These are phyloP conservation scores for Momotus momota DNA, from an alignment of 2,797 vertebrate genomes.

Conservation along the genomic window DNA sequence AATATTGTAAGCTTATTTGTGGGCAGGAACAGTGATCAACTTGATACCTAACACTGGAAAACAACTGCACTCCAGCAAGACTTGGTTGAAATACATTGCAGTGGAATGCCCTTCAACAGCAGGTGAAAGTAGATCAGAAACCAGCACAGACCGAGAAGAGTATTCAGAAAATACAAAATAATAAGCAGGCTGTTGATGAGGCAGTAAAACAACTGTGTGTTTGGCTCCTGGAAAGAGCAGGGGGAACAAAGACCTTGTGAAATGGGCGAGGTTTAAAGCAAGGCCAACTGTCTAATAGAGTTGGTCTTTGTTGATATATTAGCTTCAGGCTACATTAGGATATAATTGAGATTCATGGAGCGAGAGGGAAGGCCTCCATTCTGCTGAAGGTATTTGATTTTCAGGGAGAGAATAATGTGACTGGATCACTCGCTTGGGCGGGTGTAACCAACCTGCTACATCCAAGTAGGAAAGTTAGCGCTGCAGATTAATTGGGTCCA, in stretches of 20 bases:
- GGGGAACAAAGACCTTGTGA: neutral
- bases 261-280: neutral
- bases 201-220: neutral
- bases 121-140: neutral
- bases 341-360: conserved; percentile 33
- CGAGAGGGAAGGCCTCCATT: neutral
- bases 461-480: neutral
- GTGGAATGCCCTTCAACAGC: neutral
- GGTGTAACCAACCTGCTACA: neutral
- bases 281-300: neutral
- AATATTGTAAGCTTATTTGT: neutral
- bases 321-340: neutral
- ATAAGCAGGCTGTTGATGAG: neutral
- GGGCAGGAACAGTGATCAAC: neutral
- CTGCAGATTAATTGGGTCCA: neutral
- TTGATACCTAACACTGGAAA: neutral
- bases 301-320: neutral
- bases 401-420: neutral
- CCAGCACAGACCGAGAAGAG: neutral
- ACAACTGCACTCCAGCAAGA: neutral
- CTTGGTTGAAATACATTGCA: neutral
- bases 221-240: neutral
- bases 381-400: neutral
- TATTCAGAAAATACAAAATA: neutral
- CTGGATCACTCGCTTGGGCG: neutral